phyloP scores from a whole-genome alignment of 1,140 invertebrate species.

The Colletes gigas region DNA sequence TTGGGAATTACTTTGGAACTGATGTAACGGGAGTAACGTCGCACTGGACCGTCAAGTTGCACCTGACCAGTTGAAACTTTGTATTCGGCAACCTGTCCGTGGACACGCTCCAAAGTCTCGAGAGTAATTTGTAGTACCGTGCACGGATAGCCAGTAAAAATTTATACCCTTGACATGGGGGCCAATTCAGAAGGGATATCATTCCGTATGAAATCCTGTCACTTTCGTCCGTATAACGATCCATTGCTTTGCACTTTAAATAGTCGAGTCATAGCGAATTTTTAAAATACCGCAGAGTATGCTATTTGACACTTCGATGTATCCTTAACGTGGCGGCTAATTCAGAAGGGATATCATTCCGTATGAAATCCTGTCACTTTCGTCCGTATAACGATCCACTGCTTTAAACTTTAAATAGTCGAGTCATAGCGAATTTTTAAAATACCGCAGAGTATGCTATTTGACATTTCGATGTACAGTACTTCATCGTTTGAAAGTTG shows the following conservation, averaged over 20 bases:
- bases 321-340: not conserved
- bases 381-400: too few relatives aligned
- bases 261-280: not conserved
- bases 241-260: too few relatives aligned
- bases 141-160: not conserved
- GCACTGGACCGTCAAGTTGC: not conserved
- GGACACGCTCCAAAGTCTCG: conserved; percentile 2
- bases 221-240: not conserved
- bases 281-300: not conserved
- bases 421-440: not conserved
- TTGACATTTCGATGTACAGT: too few relatives aligned
- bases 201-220: not conserved
- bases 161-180: not conserved
- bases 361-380: not conserved
- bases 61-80: conserved; percentile 25
- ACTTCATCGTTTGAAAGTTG: too few relatives aligned
- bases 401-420: not conserved
- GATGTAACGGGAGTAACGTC: conserved; percentile 33
- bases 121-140: not conserved
- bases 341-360: not conserved
- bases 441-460: not conserved
- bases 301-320: too few relatives aligned
- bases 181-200: not conserved
- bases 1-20: conserved; percentile 41
- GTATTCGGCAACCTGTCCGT: too few relatives aligned